Evolutionary conservation across 2,113 vertebrate genomes (phyloP), one percentile per base, ranked within the genome.

Genomic region (Myotis lucifugus): DNA sequence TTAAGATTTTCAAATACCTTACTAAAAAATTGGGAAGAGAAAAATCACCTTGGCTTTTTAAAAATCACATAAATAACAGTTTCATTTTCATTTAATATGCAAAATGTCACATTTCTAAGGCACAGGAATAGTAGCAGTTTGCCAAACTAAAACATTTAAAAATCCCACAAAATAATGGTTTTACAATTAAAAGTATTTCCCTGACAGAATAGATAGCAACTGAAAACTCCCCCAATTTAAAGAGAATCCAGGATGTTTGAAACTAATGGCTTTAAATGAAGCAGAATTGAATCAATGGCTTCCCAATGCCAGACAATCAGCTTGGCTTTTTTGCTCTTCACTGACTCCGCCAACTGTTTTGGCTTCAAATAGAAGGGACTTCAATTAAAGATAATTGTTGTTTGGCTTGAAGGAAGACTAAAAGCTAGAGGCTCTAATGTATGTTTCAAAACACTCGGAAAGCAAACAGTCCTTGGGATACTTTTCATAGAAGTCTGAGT

Each of bases 361-460:
- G 95, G 77, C 73, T 94, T 95, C 69, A 95, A 86, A 64, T 32
- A 94, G 72, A 85, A 92, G 64, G 27, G 85, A 76, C 61, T 95
- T 95, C 95, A 91, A 92, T 95, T 95, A 96, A 86, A 90, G 85
- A 95, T 92, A 93, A 96, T 84, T 59, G 87, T 61, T 88, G 6
- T 87, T 96, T 96, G 95, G 85, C 82, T 76, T 96, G 61, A 96
- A 86, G 50, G 77, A 93, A 93, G 56, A 95, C 90, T 94, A 82
- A 92, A 85, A 70, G 52, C 18, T n/a, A 67, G 42, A 4, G 23
- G 90, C 27, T 66, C 32, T 87, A 93, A 82, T 21, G 19, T 77
- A 73, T 77, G 83, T 61, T 78, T 73, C 66, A 12, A 88, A 93
- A 92, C 66, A 93, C 14, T 82, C 77, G 90, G 37, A 85, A 92